phyloP scores from a whole-genome alignment of 2,113 vertebrate species.

The Pelecanus crispus region DNA sequence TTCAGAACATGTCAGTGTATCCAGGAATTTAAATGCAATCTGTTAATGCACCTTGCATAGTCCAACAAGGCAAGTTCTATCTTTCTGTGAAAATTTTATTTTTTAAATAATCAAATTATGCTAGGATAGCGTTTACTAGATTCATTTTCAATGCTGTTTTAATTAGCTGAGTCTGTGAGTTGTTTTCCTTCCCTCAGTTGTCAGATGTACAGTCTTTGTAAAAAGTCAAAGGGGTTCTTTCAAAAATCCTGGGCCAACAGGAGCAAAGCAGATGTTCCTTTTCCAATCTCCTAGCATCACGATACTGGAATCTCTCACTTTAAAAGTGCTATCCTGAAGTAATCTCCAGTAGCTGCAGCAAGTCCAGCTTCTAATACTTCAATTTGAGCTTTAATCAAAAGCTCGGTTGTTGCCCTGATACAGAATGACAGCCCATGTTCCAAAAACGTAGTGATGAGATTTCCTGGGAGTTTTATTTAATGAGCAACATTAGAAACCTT shows the following conservation, averaged over 20 bases:
- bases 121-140: not conserved
- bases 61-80: not conserved
- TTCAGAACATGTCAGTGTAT: not conserved
- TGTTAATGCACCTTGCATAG: not conserved
- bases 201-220: not conserved
- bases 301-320: not conserved
- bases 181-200: not conserved
- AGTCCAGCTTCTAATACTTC: not conserved
- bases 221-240: not conserved
- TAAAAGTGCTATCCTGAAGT: not conserved
- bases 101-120: not conserved
- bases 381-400: not conserved
- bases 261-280: not conserved
- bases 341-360: not conserved
- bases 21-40: not conserved
- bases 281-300: not conserved
- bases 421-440: not conserved
- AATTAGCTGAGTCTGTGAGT: not conserved
- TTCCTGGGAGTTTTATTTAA: slow-evolving; percentile 16
- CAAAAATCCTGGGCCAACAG: not conserved
- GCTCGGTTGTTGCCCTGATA: accelerated
- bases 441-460: not conserved
- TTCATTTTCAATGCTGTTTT: not conserved
- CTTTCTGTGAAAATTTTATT: not conserved
- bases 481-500: not conserved